phyloP scores from a whole-genome alignment of 1,140 invertebrate species.

The Potamilus streckersoni region DNA sequence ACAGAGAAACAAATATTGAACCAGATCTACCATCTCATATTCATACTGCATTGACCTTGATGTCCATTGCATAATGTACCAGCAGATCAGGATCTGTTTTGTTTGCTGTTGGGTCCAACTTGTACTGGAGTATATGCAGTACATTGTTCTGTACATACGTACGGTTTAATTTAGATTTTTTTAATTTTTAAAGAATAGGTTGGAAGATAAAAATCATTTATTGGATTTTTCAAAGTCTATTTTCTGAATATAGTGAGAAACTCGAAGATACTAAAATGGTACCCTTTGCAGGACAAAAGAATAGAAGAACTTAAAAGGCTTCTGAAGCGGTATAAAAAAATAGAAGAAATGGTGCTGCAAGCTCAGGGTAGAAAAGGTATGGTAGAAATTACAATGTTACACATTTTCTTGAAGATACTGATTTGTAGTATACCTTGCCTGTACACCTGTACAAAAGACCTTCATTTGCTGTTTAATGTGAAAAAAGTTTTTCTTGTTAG shows the following conservation, averaged over 20 bases:
- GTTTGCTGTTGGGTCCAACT: no score
- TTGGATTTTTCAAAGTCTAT: background rate
- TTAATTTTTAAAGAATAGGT: background rate
- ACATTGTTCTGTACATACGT: background rate
- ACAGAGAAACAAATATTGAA: no score
- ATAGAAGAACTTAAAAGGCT: constrained; percentile 67
- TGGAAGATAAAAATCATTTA: background rate
- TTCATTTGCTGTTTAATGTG: no score
- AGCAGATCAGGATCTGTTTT: no score
- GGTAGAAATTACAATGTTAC: background rate
- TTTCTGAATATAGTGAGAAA: background rate
- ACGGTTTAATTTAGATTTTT: background rate
- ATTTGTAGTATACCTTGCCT: no score
- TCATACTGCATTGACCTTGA: no score
- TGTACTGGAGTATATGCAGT: background rate
- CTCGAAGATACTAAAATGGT: background rate
- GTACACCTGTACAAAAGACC: no score
- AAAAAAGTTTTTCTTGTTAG: no score
- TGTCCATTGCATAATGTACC: no score
- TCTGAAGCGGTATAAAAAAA: constrained; percentile 64
- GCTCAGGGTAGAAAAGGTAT: constrained; percentile 62
- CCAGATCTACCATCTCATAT: no score
- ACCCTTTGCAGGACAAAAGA: constrained; percentile 63
- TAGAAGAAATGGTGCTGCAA: constrained; percentile 65
- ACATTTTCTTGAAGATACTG: no score